Evolutionary conservation across 2,797 vertebrate species (phyloP).

Genomic region (Chelon auratus): DNA sequence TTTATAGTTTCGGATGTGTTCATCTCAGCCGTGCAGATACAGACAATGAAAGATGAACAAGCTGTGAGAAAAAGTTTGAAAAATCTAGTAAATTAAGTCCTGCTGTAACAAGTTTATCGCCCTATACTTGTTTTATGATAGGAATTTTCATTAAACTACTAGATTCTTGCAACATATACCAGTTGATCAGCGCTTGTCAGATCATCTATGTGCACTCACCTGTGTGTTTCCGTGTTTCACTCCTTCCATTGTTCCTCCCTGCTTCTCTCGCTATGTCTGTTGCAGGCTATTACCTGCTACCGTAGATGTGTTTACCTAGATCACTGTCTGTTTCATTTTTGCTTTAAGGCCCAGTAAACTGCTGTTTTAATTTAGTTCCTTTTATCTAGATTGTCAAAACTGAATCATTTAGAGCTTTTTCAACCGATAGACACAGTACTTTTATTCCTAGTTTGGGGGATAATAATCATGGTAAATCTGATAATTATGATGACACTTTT

Average conservation of each 20-base stretch:
- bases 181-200: neutral
- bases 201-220: neutral
- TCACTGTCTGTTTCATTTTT: neutral
- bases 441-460: neutral
- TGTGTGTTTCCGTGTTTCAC: neutral
- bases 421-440: neutral
- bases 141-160: neutral
- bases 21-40: neutral
- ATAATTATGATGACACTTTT: neutral
- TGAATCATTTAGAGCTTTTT: neutral
- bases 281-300: neutral
- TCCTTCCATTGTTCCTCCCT: neutral
- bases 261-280: neutral
- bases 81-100: neutral
- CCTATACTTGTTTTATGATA: too few species aligned
- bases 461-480: neutral
- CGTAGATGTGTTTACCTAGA: neutral
- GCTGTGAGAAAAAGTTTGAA: neutral
- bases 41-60: neutral
- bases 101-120: neutral
- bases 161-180: neutral
- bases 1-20: too few species aligned
- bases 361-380: neutral
- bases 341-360: neutral
- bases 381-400: neutral